phyloP scores from a whole-genome alignment of 2,888 invertebrate species.

The Hetaerina titia region DNA sequence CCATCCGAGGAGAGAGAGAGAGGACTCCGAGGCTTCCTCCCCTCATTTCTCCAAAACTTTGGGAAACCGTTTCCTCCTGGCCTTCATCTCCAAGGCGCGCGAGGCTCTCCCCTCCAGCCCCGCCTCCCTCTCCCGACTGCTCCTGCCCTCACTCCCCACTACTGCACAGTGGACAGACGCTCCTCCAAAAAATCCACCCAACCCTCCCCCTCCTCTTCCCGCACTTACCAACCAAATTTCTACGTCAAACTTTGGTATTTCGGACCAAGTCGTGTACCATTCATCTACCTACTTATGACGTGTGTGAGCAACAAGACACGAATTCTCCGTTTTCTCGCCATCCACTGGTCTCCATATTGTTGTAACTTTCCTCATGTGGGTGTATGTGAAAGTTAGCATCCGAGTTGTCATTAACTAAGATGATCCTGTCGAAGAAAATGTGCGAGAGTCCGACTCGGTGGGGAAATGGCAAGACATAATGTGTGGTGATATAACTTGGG shows the following conservation, averaged over 20 bases:
- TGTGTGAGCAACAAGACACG: too few species aligned
- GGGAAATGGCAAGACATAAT: too few species aligned
- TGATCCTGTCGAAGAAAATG: too few species aligned
- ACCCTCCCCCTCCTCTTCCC: not conserved
- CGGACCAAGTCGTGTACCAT: not conserved
- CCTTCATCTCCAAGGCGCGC: not conserved
- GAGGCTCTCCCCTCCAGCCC: not conserved
- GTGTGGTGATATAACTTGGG: too few species aligned
- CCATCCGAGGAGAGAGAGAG: not conserved
- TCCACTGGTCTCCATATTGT: too few species aligned
- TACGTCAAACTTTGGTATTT: not conserved
- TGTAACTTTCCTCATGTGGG: too few species aligned
- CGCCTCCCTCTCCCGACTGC: not conserved
- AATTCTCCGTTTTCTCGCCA: too few species aligned
- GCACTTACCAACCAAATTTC: not conserved
- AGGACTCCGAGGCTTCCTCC: not conserved
- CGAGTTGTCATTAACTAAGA: too few species aligned
- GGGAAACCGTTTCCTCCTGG: conserved; percentile 4
- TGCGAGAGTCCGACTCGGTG: too few species aligned
- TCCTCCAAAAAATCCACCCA: not conserved
- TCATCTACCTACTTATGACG: too few species aligned
- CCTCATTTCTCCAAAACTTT: not conserved
- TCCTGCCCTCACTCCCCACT: not conserved
- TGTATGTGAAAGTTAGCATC: too few species aligned
- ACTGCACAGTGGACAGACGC: not conserved